A percentile compares a stretch with the other conserved stretches of the same genome.
Conservation (phyloP, 2,888 invertebrate genomes). For the Synergus umbraculus region DNA sequence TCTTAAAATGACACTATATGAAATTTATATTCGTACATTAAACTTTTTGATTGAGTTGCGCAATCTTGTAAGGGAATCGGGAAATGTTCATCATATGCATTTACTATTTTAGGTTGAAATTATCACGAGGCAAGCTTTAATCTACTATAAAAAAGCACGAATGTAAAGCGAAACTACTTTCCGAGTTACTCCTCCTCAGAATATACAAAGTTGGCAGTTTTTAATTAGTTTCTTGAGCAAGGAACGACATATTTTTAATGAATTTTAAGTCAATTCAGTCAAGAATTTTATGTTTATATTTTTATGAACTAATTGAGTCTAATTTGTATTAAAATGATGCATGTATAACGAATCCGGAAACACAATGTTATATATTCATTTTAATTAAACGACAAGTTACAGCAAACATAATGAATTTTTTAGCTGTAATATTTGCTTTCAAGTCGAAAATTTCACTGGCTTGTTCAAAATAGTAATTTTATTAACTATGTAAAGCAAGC, state of each 20-base stretch:
- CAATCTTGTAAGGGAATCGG: background rate
- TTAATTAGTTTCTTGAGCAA: constrained; percentile 5
- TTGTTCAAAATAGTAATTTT: background rate
- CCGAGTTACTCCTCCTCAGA: background rate
- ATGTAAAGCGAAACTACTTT: constrained; percentile 9
- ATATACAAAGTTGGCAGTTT: constrained; percentile 11
- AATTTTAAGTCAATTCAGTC: background rate
- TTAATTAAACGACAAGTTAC: background rate
- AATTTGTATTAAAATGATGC: background rate
- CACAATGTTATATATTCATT: background rate
- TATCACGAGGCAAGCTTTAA: background rate
- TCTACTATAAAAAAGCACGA: background rate
- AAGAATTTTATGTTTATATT: background rate
- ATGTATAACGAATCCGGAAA: background rate
- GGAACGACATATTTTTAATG: background rate
- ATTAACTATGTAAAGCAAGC: background rate
- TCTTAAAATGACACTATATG: background rate
- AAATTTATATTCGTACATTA: no score
- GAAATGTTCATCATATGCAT: background rate
- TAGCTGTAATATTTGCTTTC: background rate
- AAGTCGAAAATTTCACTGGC: background rate
- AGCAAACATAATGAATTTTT: background rate
- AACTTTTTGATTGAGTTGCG: no score
- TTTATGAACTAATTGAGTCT: background rate
- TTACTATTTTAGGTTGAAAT: background rate